These are phyloP conservation scores for Anthophora plumipes DNA, from an alignment of 2,888 invertebrate species.

Conservation along the genomic window DNA sequence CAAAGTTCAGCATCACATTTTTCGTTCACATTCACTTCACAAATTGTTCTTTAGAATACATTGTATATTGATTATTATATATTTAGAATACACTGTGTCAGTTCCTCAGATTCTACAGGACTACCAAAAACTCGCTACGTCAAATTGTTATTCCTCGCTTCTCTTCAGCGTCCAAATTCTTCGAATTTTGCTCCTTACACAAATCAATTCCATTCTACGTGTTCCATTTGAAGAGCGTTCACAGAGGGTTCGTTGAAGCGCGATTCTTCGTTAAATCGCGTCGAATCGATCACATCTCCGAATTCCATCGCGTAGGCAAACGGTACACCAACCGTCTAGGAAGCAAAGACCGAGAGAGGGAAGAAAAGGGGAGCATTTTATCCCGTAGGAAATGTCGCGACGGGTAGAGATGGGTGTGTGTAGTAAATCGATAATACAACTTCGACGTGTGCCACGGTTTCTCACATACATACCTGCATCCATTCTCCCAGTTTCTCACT, in stretches of 20 bases:
- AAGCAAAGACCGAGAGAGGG: no score
- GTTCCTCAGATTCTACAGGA: no score
- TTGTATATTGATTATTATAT: no score
- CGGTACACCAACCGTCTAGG: slow-evolving; percentile 3
- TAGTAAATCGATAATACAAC: slow-evolving; percentile 55
- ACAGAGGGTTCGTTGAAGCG: not conserved
- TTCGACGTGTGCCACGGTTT: slow-evolving; percentile 35
- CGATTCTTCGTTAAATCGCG: not conserved
- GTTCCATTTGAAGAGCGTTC: not conserved
- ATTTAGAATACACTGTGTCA: no score
- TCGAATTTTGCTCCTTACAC: not conserved
- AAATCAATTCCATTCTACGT: no score
- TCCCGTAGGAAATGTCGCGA: slow-evolving; percentile 49
- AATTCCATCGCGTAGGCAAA: slow-evolving; percentile 23
- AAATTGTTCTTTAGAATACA: no score
- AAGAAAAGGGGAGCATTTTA: slow-evolving; percentile 31
- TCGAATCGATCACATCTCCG: slow-evolving; percentile 2
- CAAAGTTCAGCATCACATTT: no score
- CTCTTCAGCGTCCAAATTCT: not conserved
- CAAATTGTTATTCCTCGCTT: no score
- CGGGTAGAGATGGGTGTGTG: not conserved
- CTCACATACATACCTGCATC: slow-evolving; percentile 37
- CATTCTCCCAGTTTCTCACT: slow-evolving; percentile 36
- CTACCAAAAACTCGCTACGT: no score
- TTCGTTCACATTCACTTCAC: no score